Evolutionary conservation across 2,888 invertebrate species (phyloP).

Genomic region (Latrodectus elegans): DNA sequence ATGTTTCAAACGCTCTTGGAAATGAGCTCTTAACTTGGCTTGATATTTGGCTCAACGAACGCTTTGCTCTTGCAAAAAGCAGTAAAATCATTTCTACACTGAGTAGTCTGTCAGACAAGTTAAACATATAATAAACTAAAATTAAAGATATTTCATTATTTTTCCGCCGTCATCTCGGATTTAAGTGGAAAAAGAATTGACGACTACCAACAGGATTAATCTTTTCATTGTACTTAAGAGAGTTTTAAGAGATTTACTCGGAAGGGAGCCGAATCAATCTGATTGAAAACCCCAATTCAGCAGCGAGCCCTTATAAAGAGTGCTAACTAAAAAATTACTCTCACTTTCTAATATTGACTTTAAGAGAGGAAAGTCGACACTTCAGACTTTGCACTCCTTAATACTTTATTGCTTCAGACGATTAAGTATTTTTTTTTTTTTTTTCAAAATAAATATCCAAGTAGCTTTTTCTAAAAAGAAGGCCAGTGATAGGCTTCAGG

Average conservation of each 20-base stretch:
- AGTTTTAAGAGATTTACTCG: slow-evolving; percentile 5
- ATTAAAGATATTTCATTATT: too few species aligned
- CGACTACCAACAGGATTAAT: slow-evolving; percentile 7
- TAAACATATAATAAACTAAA: too few species aligned
- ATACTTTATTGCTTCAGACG: slow-evolving; percentile 62
- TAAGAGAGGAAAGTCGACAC: slow-evolving; percentile 51
- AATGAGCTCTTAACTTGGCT: too few species aligned
- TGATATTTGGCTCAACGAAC: too few species aligned
- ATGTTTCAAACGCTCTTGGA: too few species aligned
- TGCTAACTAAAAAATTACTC: slow-evolving; percentile 19
- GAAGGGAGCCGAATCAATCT: background rate
- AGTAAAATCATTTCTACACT: too few species aligned
- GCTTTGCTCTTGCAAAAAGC: too few species aligned
- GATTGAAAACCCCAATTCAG: background rate
- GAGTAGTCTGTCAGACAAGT: too few species aligned
- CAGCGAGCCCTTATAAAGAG: background rate
- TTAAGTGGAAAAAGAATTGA: too few species aligned
- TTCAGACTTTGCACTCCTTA: slow-evolving; percentile 56
- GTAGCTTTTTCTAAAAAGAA: slow-evolving; percentile 43
- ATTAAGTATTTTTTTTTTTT: slow-evolving; percentile 54
- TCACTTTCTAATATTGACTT: slow-evolving; percentile 54
- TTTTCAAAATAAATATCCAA: slow-evolving; percentile 61
- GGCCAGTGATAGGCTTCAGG: slow-evolving; percentile 45
- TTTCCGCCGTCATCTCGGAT: too few species aligned
- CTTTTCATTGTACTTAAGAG: slow-evolving; percentile 37